Evolutionary conservation across 2,797 vertebrate species (phyloP).

Genomic region (Carcharodon carcharias): DNA sequence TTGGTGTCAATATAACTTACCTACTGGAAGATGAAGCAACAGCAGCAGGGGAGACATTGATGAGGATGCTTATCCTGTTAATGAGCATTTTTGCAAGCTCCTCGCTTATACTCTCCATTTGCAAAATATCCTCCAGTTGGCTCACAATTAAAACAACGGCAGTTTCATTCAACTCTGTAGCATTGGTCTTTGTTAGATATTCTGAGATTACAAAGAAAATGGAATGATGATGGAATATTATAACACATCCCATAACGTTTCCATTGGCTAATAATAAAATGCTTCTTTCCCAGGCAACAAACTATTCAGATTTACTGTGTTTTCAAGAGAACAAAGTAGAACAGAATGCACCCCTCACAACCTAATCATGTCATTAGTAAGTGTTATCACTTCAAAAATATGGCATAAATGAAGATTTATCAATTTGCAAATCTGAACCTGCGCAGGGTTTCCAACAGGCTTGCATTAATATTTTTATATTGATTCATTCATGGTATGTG

Average conservation of each 20-base stretch:
- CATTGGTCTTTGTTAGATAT: not conserved
- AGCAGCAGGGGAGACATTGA: not conserved
- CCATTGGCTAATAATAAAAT: not conserved
- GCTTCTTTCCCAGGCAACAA: not conserved
- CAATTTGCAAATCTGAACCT: not conserved
- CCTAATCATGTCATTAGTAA: not conserved
- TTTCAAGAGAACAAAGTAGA: not conserved
- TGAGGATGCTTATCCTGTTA: not conserved
- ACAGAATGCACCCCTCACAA: not conserved
- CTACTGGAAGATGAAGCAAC: conserved; percentile 18
- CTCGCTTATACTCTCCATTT: not conserved
- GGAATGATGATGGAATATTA: not conserved
- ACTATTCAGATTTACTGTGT: not conserved
- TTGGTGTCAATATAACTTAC: not conserved
- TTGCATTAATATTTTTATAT: not conserved
- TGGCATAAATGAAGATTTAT: not conserved
- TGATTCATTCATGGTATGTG: not conserved
- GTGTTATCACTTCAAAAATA: not conserved
- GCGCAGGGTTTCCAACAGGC: not conserved
- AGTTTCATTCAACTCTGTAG: not conserved
- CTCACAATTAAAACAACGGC: not conserved
- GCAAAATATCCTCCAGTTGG: not conserved
- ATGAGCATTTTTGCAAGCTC: not conserved
- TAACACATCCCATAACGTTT: not conserved
- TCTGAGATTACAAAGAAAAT: not conserved